Base-by-base conservation (phyloP, 2,113 vertebrate genomes). In the Aphelocoma coerulescens region DNA sequence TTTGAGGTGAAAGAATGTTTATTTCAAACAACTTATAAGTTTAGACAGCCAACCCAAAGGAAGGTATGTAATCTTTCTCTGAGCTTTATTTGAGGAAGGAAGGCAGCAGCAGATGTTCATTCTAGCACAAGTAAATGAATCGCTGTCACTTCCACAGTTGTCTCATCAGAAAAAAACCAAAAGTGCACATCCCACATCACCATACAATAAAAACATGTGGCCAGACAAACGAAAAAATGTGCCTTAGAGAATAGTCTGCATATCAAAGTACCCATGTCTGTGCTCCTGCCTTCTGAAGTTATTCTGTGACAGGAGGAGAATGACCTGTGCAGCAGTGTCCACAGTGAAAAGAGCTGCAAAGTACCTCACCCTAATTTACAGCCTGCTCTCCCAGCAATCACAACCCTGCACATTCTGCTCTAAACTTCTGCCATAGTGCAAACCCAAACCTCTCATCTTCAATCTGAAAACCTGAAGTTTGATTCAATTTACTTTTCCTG, bases 131-230 rank as follows among this genome's bases (percentile, higher is more conserved):
- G 24, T 15, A 57, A 78, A 69, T 72, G 59, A 44, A 43, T 63
- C 0, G 22, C 82, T 95, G 78, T 67, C 85, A 81, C 91, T 92
- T 91, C 68, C 65, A 89, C 91, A 97, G 89, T 57, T 95, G 92
- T 93, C 93, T 49, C 74, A 37, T 61, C 10, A 67, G 18, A 41
- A 37, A 52, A 39, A 75, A 55, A 72, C 37, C 23, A 85, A 33
- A 94, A 95, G 23, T 24, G 28, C 39, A 14, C 3, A 3, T 58
- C 84, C 75, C 74, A 72, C 51, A 92, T 82, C 72, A 82, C 74
- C 67, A 58, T 75, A 55, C 10, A 89, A 79, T 89, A 55, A 90
- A 61, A 96, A 65, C 66, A 87, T 16, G 58, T 37, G 74, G 89
- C 39, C 85, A 46, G 54, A 87, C 54, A 92, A 88, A 79, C 20